Conservation (phyloP, 2,888 invertebrate species). For the Leucoma salicis region DNA sequence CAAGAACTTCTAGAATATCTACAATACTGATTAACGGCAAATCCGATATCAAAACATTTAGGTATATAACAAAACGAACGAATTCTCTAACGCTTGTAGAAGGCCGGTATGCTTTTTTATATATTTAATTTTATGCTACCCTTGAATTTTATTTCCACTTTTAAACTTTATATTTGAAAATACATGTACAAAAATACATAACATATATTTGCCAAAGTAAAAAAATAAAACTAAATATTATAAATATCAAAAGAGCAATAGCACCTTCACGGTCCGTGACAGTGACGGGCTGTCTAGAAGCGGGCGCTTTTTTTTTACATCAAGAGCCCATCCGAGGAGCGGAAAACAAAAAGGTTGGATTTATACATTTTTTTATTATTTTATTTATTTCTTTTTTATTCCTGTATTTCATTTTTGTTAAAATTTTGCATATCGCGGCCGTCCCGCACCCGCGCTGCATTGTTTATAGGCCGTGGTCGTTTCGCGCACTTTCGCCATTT, state of each 20-base stretch:
- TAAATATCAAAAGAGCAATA: constrained; percentile 40
- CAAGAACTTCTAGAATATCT: no score
- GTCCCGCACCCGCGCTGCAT: constrained; percentile 35
- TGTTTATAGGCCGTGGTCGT: constrained; percentile 40
- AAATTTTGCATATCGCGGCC: constrained; percentile 69
- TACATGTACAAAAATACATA: no score
- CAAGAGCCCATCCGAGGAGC: constrained; percentile 75
- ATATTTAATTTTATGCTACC: no score
- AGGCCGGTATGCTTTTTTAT: no score
- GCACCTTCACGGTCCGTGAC: constrained; percentile 33
- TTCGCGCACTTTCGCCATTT: constrained; percentile 62
- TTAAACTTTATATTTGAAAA: no score
- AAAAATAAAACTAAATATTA: constrained; percentile 12
- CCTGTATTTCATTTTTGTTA: constrained; percentile 69
- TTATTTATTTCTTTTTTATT: constrained; percentile 75
- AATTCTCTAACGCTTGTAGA: no score
- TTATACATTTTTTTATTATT: constrained; percentile 74
- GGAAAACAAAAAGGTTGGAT: constrained; percentile 80
- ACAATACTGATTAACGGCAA: no score
- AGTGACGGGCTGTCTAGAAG: constrained; percentile 76
- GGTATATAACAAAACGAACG: no score
- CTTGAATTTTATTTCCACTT: no score
- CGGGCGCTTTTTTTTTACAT: constrained; percentile 80
- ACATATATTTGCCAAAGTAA: no score
- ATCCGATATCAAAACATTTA: no score